Base-by-base conservation (phyloP, 1,140 invertebrate genomes). In the Monomorium pharaonis region DNA sequence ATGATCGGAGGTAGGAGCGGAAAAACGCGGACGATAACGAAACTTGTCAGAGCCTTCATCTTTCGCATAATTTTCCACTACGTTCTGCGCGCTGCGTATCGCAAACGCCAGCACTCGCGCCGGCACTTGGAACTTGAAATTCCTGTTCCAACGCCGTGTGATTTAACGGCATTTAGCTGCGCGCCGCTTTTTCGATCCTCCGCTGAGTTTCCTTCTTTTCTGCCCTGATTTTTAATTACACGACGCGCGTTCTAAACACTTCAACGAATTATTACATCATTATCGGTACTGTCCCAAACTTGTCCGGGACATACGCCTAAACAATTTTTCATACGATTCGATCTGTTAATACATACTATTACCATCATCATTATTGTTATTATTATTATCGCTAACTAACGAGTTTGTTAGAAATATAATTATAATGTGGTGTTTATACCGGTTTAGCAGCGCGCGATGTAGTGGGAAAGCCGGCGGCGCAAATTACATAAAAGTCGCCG, bases 401-500 rank as follows among this genome's bases (percentile, higher is more conserved):
- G 51, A 83, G 51, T 83, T 72, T 44, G 65, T 44, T 60, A 58
- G 54, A 58, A 72, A 74, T 27, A 74, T 83, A 74, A 81, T 81
- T 72, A 56, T 70, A 58, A 83, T 83, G 42, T 27, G 5, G 14
- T 10, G 6, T 84, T 54, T 42, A 77, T 74, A 65, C 33, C 30
- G 74, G 60, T 76, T 54, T 62, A 27, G 16, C 10, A 51, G 30
- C 56, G 12, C 54, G 14, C 47, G 24, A 10, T 44, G 54, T 10
- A 12, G 44, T 51, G n/a, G 60, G 62, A 51, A 88, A 89, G 33
- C 54, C 67, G 84, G 16, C 65, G 42, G 58, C 54, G 58, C 65
- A 30, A 89, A 87, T 89, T 78, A 80, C 51, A 86, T 69, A 75
- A 89, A 89, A 60, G 87, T 84, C 58, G 70, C 58, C n/a, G n/a